These are phyloP conservation scores for Urocolius indicus DNA, from an alignment of 2,113 vertebrate species.

Conservation along the genomic window DNA sequence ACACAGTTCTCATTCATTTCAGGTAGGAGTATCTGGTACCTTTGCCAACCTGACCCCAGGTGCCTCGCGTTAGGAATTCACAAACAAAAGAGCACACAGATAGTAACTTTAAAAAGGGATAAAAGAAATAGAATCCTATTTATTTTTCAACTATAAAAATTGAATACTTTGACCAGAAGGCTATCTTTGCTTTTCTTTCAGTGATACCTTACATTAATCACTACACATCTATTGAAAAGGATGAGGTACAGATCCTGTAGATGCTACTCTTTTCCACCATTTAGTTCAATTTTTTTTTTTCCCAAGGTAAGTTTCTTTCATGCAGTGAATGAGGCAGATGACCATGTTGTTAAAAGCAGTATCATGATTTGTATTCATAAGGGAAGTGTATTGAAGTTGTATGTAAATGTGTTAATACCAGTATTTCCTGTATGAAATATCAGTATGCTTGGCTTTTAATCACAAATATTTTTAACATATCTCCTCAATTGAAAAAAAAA, in stretches of 20 bases:
- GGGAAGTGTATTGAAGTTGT: neutral
- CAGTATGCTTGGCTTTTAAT: neutral
- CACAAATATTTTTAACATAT: neutral
- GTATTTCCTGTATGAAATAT: conserved; percentile 13
- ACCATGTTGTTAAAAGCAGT: conserved; percentile 16
- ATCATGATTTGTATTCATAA: neutral
- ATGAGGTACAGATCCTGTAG: neutral
- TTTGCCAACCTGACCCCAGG: conserved; percentile 41
- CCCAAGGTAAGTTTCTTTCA: neutral
- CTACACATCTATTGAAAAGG: neutral
- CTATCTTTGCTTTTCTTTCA: neutral
- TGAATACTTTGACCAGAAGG: neutral
- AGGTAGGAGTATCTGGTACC: conserved; percentile 34
- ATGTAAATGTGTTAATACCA: conserved; percentile 33
- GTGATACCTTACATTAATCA: neutral
- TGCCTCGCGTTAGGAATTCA: conserved; percentile 46
- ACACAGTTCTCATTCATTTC: conserved; percentile 7
- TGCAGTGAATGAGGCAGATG: neutral
- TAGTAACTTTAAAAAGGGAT: neutral
- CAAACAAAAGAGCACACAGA: conserved; percentile 42
- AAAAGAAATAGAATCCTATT: neutral
- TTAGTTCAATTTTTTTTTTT: neutral
- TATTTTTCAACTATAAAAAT: neutral
- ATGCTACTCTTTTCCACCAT: neutral
- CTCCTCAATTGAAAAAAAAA: neutral